Conservation (phyloP, 2,888 invertebrate species). For the Hemicrepidius hirtus region DNA sequence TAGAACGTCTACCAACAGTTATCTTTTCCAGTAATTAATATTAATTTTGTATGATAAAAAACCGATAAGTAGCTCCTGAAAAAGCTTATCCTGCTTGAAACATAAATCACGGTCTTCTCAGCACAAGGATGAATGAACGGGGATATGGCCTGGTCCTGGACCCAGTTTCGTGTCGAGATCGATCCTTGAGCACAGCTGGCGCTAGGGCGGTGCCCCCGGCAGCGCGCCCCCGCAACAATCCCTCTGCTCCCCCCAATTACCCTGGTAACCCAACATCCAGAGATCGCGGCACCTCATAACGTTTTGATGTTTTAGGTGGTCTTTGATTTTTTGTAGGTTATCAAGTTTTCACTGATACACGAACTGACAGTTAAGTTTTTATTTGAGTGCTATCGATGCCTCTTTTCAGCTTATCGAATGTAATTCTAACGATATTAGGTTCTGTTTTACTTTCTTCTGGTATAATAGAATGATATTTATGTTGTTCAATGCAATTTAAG, state of each 20-base stretch:
- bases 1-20: not conserved
- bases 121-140: constrained; percentile 59
- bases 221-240: constrained; percentile 57
- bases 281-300: constrained; percentile 49
- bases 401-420: not conserved
- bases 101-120: constrained; percentile 53
- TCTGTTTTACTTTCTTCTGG: not conserved
- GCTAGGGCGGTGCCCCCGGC: constrained; percentile 69
- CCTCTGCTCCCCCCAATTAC: constrained; percentile 47
- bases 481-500: too few relatives aligned
- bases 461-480: not conserved
- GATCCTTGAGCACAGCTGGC: constrained; percentile 70
- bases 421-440: constrained; percentile 3
- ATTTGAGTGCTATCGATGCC: constrained; percentile 21
- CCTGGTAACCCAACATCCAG: constrained; percentile 47
- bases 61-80: constrained; percentile 44
- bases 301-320: constrained; percentile 51
- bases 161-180: constrained; percentile 68
- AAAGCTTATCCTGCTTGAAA: constrained; percentile 46
- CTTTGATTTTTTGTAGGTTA: constrained; percentile 40
- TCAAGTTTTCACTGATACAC: constrained; percentile 15
- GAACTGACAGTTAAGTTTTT: constrained; percentile 19
- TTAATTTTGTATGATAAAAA: constrained; percentile 44
- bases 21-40: constrained; percentile 34
- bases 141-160: constrained; percentile 64